Base-by-base conservation (phyloP, 23 tunicate species). In the Diplosoma virens region DNA sequence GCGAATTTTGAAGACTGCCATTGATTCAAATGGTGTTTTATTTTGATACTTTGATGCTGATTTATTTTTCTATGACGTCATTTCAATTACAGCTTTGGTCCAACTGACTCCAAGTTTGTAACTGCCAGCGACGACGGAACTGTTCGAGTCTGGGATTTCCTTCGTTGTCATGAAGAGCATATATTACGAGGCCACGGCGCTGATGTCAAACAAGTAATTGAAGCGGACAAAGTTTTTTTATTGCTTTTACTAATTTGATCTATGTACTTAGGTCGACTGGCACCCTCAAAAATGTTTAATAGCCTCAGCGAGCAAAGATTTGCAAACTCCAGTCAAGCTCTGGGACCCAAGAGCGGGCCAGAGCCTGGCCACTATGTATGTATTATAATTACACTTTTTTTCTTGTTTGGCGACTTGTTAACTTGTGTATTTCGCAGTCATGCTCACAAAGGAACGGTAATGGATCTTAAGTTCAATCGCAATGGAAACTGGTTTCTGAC, bases 81-180 rank as follows among this genome's bases (percentile, higher is more conserved):
- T 58, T 17, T n/a, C 6, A 18, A 7, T 69, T 77, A 16, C 48
- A 88, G 95, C 35, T 95, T 95, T 80, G 86, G 91, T 20, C 99
- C 99, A 31, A 95, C 99, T 0, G 99, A 95, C 59, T 46, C 82
- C 30, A 95, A 95, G 47, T 95, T 95, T 80, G 90, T 70, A 3
- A 84, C 95, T 29, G 94, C 91, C 45, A 88, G 95, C 59, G 99
- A 95, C 55, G 99, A 95, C 76, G 99, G 99, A 0, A 95, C 99
- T 0, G 99, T 95, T 31, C 72, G 99, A 27, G 84, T 95, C 16
- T 95, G 99, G 99, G 99, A 95, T 58, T 95, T 95, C 56, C 37
- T 80, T 3, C 59, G 86, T 0, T 79, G 91, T 47, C 79, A 68
- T 34, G 99, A 95, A 47, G 99, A 95, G 61, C 77, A 81, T 23